Base-by-base conservation (phyloP, 2,113 vertebrate species). In the Tricholaema leucomelas region DNA sequence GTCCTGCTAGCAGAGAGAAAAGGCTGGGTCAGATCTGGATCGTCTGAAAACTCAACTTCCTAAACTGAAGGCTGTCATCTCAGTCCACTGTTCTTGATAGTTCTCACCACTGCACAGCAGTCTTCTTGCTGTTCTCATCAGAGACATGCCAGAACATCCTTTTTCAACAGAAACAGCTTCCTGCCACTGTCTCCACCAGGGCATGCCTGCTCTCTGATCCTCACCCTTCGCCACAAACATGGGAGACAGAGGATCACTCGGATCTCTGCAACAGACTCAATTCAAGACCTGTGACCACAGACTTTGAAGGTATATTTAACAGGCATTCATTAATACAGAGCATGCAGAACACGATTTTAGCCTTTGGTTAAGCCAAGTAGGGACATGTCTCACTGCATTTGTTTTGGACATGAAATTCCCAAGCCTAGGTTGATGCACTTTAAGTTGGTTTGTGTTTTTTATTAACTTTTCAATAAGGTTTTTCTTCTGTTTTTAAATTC, bases 131-230 rank as follows among this genome's bases (percentile, higher is more conserved):
- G 42, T 24, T 63, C 46, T 33, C 63, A 66, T 44, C n/a, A n/a
- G 0, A 9, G 69, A 15, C 28, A 6, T 28, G 66, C 12, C 27
- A 20, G 46, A 52, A 59, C 23, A 3, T 40, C 18, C 6, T 25
- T 19, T 14, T n/a, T 36, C 67, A 70, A 33, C 19, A 48, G 21
- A 24, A 88, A 12, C 5, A 8, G 50, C 14, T 36, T 21, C 52
- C 33, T 63, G 74, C 46, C 27, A 2, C 38, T 31, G 35, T 56
- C 52, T 70, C 46, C 56, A 12, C 13, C 8, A 7, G 17, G 23
- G 19, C 1, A 0, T 2, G 3, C 1, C 5, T 27, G 27, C 58
- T 67, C 10, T n/a, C 21, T 12, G 27, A 19, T 61, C 38, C 20
- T 38, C 64, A 8, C 21, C 14, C 14, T 58, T 30, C 25, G 67